Evolutionary conservation across 2,797 vertebrate genomes (phyloP).

Genomic region (Arctocebus calabarensis): DNA sequence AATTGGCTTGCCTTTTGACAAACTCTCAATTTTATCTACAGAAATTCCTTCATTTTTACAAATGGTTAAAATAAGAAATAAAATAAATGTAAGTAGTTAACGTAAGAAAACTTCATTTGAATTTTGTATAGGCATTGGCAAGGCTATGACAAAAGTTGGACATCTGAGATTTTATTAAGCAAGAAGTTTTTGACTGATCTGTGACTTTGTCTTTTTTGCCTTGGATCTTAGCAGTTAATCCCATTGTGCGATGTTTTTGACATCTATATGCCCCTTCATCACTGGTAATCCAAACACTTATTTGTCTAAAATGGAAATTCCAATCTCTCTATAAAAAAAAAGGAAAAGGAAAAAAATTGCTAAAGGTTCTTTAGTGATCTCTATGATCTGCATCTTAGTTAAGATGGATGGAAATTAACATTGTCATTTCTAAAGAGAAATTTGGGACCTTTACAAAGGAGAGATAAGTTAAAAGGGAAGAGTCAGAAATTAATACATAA

Average conservation of each 20-base stretch:
- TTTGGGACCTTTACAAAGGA: background rate
- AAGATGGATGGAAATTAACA: conserved; percentile 1
- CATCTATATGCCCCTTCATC: conserved; percentile 88
- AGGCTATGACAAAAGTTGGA: background rate
- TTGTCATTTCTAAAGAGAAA: conserved; percentile 41
- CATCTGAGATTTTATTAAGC: conserved; percentile 77
- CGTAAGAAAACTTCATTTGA: conserved; percentile 84
- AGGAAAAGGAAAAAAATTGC: conserved; percentile 82
- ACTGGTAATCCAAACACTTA: conserved; percentile 88
- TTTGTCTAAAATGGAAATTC: conserved; percentile 92
- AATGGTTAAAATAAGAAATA: conserved; percentile 79
- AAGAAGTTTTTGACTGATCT: too few relatives aligned
- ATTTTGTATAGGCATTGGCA: conserved; percentile 75
- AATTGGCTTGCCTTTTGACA: too few relatives aligned
- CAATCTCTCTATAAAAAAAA: conserved; percentile 83
- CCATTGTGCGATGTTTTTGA: conserved; percentile 84
- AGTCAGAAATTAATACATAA: background rate
- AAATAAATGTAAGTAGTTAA: conserved; percentile 85
- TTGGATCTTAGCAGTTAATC: conserved; percentile 84
- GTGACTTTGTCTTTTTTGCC: conserved; percentile 84
- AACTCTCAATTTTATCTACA: conserved; percentile 48
- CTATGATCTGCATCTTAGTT: background rate
- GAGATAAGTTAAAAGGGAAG: background rate
- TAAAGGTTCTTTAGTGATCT: conserved; percentile 86
- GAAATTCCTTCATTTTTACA: conserved; percentile 72